phyloP scores from a whole-genome alignment of 1,140 invertebrate species.

The Periplaneta americana region DNA sequence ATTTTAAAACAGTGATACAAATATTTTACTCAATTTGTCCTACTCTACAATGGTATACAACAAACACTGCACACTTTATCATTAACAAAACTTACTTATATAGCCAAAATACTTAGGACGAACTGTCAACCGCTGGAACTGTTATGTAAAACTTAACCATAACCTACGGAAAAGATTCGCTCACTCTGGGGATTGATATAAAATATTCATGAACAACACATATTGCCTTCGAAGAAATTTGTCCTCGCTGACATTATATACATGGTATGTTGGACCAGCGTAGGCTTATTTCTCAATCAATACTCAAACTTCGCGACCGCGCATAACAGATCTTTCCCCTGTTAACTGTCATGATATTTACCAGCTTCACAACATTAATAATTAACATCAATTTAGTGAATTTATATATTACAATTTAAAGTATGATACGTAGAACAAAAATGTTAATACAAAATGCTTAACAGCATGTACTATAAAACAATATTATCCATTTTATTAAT shows the following conservation, averaged over 20 bases:
- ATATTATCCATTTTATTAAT: background rate
- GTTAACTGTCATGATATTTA: no score
- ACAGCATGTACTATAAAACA: background rate
- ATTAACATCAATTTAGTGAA: background rate
- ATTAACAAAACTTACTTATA: background rate
- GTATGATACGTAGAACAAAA: background rate
- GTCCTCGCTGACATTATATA: background rate
- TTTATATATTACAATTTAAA: background rate
- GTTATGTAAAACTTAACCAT: background rate
- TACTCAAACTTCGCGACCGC: slow-evolving; percentile 5
- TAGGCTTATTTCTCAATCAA: background rate
- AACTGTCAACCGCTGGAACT: background rate
- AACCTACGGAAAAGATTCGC: background rate
- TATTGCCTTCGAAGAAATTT: background rate
- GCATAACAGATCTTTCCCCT: background rate
- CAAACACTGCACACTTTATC: background rate
- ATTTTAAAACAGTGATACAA: background rate
- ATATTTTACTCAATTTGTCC: background rate
- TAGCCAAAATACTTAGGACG: background rate
- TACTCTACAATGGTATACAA: background rate
- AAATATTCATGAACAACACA: background rate
- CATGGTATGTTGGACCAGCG: background rate
- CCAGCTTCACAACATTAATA: background rate
- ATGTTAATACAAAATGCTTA: background rate
- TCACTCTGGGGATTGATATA: background rate